Conservation (phyloP, 2,888 invertebrate genomes). For the Glaucopsyche alexis region DNA sequence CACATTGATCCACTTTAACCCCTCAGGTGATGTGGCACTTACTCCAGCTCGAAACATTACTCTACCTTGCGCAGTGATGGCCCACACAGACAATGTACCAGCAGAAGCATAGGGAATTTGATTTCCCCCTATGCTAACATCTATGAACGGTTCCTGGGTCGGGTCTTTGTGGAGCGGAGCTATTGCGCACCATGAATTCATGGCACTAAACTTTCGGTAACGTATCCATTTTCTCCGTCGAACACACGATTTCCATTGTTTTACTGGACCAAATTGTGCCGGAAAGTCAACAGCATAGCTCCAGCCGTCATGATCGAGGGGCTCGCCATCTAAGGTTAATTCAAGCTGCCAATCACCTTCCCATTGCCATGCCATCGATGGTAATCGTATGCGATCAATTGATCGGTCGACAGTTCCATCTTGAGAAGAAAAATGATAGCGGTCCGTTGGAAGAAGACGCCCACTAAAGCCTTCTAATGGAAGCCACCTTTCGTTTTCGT, state of each 20-base stretch:
- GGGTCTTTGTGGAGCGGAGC: slow-evolving; percentile 93
- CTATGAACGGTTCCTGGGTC: slow-evolving; percentile 95
- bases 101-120: slow-evolving; percentile 87
- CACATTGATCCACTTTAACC: slow-evolving; percentile 90
- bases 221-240: slow-evolving; percentile 94
- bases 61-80: slow-evolving; percentile 93
- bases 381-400: slow-evolving; percentile 90
- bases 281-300: slow-evolving; percentile 96
- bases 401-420: slow-evolving; percentile 90
- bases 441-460: slow-evolving; percentile 91
- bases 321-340: slow-evolving; percentile 90
- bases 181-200: slow-evolving; percentile 96
- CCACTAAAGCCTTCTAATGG: slow-evolving; percentile 93
- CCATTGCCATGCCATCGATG: slow-evolving; percentile 98
- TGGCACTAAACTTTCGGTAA: slow-evolving; percentile 91
- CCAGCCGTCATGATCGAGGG: slow-evolving; percentile 95
- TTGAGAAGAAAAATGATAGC: slow-evolving; percentile 90
- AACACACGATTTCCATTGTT: slow-evolving; percentile 95
- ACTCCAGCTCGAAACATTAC: slow-evolving; percentile 93
- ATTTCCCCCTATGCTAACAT: slow-evolving; percentile 92
- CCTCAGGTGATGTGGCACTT: slow-evolving; percentile 90
- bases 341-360: slow-evolving; percentile 96
- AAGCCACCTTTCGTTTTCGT: slow-evolving; percentile 96
- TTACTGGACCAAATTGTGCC: slow-evolving; percentile 87
- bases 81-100: slow-evolving; percentile 92